Percentiles rank a stretch among this genome's conserved stretches.
Evolutionary conservation across 2,113 vertebrate species (phyloP).

Genomic region (Oncorhynchus clarkii): DNA sequence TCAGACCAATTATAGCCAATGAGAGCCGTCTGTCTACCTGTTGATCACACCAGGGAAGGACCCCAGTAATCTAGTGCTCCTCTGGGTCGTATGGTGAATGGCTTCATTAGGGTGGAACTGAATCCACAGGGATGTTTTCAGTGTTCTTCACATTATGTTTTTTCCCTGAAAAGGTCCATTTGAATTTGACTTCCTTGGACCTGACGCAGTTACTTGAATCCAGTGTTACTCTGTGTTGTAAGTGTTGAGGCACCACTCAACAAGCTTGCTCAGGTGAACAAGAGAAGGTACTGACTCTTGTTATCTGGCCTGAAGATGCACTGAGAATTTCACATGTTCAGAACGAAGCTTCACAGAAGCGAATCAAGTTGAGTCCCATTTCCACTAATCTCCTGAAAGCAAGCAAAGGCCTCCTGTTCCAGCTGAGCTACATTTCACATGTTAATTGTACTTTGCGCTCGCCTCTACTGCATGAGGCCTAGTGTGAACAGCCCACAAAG

Average conservation of each 20-base stretch:
- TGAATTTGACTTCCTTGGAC: background rate
- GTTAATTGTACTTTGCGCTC: background rate
- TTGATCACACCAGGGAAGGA: constrained; percentile 3
- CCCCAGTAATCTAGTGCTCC: background rate
- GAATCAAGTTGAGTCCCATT: background rate
- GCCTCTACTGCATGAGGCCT: background rate
- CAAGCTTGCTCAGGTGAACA: no score
- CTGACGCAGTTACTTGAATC: background rate
- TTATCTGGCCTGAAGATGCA: background rate
- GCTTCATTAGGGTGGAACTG: background rate
- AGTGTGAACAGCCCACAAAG: background rate
- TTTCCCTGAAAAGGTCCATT: background rate
- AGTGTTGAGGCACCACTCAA: no score
- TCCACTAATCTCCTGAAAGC: background rate
- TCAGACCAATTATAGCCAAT: constrained; percentile 25
- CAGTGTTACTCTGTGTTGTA: background rate
- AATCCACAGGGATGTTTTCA: background rate
- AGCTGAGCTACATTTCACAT: background rate
- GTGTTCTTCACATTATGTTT: no score
- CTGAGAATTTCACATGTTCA: no score
- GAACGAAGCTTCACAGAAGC: background rate
- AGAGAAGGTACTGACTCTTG: no score
- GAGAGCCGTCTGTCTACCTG: background rate
- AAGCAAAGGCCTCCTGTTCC: background rate
- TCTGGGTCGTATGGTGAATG: background rate